A percentile compares a stretch with the other conserved stretches of the same genome.
These are phyloP conservation scores for Ischnus inquisitorius DNA, from an alignment of 2,888 invertebrate species.

Conservation along the genomic window DNA sequence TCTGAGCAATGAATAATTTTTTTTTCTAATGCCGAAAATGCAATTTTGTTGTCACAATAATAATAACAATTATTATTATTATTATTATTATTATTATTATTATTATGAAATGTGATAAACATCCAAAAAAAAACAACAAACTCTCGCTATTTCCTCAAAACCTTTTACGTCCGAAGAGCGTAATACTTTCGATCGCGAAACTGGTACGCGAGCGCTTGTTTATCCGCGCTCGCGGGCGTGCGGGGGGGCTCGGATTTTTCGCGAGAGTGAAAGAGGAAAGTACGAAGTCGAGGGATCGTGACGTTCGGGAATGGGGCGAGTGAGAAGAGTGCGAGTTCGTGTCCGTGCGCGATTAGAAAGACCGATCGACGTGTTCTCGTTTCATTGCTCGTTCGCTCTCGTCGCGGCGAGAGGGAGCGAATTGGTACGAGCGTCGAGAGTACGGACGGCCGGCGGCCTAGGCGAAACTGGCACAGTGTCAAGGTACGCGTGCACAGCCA, in stretches of 20 bases:
- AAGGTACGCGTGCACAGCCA: constrained; percentile 75
- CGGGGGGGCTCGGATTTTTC: constrained; percentile 63
- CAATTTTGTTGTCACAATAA: too few species aligned
- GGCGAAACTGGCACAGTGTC: constrained; percentile 83
- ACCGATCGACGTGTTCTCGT: constrained; percentile 51
- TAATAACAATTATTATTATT: too few species aligned
- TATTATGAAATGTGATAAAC: background rate
- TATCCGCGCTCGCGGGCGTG: constrained; percentile 24
- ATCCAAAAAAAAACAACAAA: too few species aligned
- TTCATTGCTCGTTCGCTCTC: constrained; percentile 1
- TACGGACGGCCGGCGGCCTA: constrained; percentile 65
- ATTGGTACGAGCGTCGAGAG: constrained; percentile 61
- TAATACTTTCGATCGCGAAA: constrained; percentile 52
- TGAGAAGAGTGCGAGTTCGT: constrained; percentile 40
- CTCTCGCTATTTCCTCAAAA: too few species aligned
- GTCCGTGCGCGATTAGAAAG: constrained; percentile 62
- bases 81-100: too few species aligned
- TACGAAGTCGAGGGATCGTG: constrained; percentile 58
- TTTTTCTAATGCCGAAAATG: too few species aligned
- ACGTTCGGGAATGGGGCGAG: constrained; percentile 12
- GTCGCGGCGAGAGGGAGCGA: constrained; percentile 20
- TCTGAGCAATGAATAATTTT: too few species aligned
- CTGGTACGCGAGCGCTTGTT: constrained; percentile 10
- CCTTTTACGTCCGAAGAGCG: background rate
- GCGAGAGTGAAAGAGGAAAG: constrained; percentile 77